Percentiles rank a stretch among this genome's conserved stretches.
phyloP scores from a whole-genome alignment of 2,888 invertebrate species.

The Thyatira batis region DNA sequence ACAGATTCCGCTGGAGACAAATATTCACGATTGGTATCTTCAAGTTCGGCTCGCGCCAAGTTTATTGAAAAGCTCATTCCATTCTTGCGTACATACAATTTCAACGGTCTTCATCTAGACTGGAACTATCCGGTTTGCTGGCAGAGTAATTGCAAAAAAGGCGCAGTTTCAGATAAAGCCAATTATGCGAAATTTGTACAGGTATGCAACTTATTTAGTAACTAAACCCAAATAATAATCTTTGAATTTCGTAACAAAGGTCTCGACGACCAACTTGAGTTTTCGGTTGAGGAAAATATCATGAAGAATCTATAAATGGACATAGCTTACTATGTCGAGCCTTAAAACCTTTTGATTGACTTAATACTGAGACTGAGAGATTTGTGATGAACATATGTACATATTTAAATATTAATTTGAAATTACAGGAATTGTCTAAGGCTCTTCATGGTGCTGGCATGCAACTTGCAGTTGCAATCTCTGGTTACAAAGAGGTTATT shows the following conservation, averaged over 20 bases:
- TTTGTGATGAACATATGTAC: too few species aligned
- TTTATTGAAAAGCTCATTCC: slow-evolving; percentile 87
- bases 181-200: slow-evolving; percentile 90
- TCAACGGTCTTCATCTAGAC: slow-evolving; percentile 94
- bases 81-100: slow-evolving; percentile 88
- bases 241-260: too few species aligned
- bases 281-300: too few species aligned
- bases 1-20: slow-evolving; percentile 95
- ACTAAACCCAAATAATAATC: background rate
- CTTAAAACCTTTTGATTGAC: too few species aligned
- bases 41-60: slow-evolving; percentile 84
- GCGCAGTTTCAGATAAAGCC: slow-evolving; percentile 88
- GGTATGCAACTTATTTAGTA: slow-evolving; percentile 61
- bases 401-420: too few species aligned
- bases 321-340: too few species aligned
- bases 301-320: too few species aligned
- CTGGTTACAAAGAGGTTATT: slow-evolving; percentile 95
- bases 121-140: slow-evolving; percentile 98
- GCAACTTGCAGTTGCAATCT: slow-evolving; percentile 90
- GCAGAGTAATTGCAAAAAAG: slow-evolving; percentile 94
- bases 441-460: slow-evolving; percentile 87
- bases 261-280: too few species aligned
- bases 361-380: too few species aligned
- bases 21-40: slow-evolving; percentile 90
- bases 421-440: slow-evolving; percentile 82